Conservation (phyloP, 2,113 vertebrate species). For the Petrocephalus zakoni region DNA sequence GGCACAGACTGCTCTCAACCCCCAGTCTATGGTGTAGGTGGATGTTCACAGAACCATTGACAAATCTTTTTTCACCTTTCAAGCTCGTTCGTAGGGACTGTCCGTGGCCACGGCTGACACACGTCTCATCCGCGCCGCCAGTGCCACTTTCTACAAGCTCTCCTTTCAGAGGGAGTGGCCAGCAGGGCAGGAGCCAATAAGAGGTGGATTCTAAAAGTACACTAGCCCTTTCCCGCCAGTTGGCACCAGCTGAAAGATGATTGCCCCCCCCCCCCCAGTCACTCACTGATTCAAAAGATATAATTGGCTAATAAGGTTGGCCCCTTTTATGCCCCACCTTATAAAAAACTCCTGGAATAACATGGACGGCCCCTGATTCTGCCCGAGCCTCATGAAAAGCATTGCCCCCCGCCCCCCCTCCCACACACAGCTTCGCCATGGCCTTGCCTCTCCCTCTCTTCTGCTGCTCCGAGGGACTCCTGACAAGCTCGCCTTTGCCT, state of each 20-base stretch:
- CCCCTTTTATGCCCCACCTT: no score
- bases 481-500: conserved; percentile 20
- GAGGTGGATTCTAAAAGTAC: background rate
- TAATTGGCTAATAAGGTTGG: no score
- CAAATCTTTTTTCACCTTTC: background rate
- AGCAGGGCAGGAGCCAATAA: background rate
- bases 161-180: background rate
- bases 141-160: background rate
- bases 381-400: background rate
- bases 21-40: background rate
- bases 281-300: background rate
- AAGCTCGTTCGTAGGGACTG: background rate
- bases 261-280: background rate
- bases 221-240: background rate
- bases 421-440: background rate
- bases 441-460: background rate
- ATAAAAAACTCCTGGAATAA: background rate
- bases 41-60: background rate
- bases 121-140: background rate
- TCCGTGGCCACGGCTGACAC: background rate
- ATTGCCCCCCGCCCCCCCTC: background rate
- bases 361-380: background rate
- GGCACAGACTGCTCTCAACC: background rate
- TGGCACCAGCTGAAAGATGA: background rate
- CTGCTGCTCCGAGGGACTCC: background rate